Evolutionary conservation across 2,797 vertebrate species (phyloP).

Genomic region (Falco rusticolus): DNA sequence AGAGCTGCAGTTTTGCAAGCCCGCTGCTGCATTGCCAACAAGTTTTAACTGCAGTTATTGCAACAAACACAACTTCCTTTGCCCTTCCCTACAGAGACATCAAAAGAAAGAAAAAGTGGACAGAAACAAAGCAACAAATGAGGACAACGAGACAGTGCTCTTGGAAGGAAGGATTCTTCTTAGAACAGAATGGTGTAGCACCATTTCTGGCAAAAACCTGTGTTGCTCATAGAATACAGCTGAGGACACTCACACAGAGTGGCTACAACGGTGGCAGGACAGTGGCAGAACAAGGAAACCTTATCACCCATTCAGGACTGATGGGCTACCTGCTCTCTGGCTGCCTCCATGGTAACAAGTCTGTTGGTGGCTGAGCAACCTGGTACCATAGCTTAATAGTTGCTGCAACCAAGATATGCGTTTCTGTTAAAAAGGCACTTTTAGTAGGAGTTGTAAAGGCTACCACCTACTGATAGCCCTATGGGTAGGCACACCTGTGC

Average conservation of each 20-base stretch:
- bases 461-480: neutral
- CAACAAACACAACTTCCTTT: neutral
- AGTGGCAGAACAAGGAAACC: neutral
- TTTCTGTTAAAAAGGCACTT: neutral
- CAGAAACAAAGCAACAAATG: neutral
- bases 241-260: neutral
- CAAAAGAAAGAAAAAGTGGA: neutral
- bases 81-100: neutral
- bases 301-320: neutral
- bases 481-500: neutral
- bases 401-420: accelerated
- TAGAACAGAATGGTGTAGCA: neutral
- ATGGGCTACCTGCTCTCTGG: neutral
- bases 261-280: neutral
- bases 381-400: neutral
- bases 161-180: neutral
- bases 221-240: neutral
- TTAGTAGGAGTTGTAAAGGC: neutral
- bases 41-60: neutral
- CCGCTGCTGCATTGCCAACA: neutral
- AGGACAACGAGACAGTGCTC: neutral
- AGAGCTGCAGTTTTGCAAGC: slow-evolving; percentile 7
- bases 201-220: neutral
- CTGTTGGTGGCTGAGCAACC: neutral
- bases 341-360: neutral